A percentile compares a stretch with the other conserved stretches of the same genome.
Conservation (phyloP, 2,113 vertebrate genomes). For the Odocoileus virginianus region DNA sequence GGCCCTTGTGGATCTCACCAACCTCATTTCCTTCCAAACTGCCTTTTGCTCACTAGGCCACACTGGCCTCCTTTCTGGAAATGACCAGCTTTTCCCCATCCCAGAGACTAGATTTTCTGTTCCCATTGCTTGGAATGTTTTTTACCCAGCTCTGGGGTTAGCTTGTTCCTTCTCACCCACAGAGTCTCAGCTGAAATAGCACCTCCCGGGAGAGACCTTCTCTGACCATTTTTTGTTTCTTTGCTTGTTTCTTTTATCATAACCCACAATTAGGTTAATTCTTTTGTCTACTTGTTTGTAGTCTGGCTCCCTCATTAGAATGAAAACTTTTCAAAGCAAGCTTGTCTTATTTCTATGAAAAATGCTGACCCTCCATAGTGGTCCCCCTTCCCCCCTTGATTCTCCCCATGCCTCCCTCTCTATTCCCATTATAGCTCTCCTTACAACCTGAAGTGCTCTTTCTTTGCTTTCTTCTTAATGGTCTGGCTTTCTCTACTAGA, state of each 20-base stretch:
- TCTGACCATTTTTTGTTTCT: not conserved
- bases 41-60: not conserved
- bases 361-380: not conserved
- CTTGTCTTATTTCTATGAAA: not conserved
- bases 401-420: not conserved
- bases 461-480: not conserved
- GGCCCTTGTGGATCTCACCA: not conserved
- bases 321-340: not conserved
- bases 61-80: not conserved
- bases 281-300: conserved; percentile 2
- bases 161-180: not conserved
- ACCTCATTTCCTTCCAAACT: not conserved
- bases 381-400: not conserved
- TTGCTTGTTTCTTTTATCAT: conserved; percentile 20
- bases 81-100: not conserved
- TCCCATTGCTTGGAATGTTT: not conserved
- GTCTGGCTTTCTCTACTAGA: not conserved
- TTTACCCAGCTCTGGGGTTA: not conserved
- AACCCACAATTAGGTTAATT: not conserved
- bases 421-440: not conserved
- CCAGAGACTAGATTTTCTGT: conserved; percentile 17
- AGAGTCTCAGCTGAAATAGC: not conserved
- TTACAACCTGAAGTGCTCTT: not conserved
- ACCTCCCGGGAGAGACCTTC: not conserved
- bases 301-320: not conserved